Conservation (phyloP, 2,888 invertebrate genomes). For the Nephrotoma guestfalica region DNA sequence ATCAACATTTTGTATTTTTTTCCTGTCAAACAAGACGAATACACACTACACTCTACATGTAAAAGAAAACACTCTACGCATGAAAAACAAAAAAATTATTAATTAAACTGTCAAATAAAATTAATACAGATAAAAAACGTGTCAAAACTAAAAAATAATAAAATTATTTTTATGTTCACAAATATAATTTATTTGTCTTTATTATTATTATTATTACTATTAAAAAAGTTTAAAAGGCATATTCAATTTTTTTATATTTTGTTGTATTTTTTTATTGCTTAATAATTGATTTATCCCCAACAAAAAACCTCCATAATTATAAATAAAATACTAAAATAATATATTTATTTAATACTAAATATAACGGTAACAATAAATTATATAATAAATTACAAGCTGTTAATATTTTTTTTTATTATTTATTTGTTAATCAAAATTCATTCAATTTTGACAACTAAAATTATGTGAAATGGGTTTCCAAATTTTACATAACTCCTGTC, state of each 20-base stretch:
- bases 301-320: neutral
- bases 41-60: neutral
- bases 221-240: neutral
- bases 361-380: neutral
- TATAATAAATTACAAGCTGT: neutral
- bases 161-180: neutral
- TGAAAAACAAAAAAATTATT: neutral
- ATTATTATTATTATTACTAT: neutral
- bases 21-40: neutral
- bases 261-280: neutral
- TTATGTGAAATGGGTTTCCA: neutral
- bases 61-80: neutral
- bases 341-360: neutral
- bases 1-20: neutral
- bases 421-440: neutral
- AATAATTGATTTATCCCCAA: neutral
- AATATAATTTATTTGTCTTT: neutral
- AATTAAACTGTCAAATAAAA: neutral
- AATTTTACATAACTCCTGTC: neutral
- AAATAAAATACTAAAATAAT: neutral
- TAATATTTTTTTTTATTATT: neutral
- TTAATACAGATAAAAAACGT: neutral
- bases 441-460: neutral
- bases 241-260: neutral
- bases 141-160: neutral